A percentile compares a stretch with the other conserved stretches of the same genome.
Conservation (phyloP, 2,113 vertebrate species). For the Felis chaus region DNA sequence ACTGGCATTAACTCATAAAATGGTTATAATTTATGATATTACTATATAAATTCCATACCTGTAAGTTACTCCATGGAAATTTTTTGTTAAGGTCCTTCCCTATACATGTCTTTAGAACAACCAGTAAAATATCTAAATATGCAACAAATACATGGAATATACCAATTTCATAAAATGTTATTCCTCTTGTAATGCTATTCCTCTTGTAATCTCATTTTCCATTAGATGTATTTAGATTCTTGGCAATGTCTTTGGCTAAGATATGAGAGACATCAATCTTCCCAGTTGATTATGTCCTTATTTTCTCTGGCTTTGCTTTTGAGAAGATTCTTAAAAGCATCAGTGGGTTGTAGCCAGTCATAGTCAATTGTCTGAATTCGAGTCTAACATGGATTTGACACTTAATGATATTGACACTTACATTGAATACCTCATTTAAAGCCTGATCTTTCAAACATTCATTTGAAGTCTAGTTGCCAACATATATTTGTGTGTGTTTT, state of each 20-base stretch:
- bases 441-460: neutral
- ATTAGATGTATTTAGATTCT: neutral
- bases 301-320: conserved; percentile 27
- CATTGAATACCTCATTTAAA: neutral
- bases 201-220: neutral
- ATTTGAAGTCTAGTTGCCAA: neutral
- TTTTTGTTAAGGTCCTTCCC: conserved; percentile 9
- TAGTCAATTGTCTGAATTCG: neutral
- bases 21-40: neutral
- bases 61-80: neutral
- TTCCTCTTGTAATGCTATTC: neutral
- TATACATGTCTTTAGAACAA: neutral
- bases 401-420: neutral
- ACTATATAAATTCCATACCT: neutral
- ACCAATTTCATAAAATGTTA: conserved; percentile 19
- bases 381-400: conserved; percentile 3
- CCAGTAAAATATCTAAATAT: neutral
- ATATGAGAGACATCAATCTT: neutral
- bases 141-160: neutral
- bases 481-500: neutral
- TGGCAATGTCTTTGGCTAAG: neutral
- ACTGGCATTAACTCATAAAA: neutral
- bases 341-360: neutral
- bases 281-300: neutral
- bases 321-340: conserved; percentile 28